These are phyloP conservation scores for Phanerotoma sp. DNA, from an alignment of 2,888 invertebrate genomes.

Conservation along the genomic window DNA sequence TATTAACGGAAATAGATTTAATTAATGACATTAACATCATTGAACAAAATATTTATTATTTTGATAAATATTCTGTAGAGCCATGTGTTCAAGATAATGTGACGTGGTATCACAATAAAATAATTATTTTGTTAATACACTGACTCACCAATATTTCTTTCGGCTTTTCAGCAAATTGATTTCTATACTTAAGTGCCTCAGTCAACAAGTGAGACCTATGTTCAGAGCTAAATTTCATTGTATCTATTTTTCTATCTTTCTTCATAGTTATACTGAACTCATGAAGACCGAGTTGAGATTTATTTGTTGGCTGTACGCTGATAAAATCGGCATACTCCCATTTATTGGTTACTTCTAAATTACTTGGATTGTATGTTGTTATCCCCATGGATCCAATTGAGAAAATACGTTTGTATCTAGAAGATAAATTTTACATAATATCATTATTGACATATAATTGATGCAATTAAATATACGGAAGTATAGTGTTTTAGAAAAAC, in stretches of 20 bases:
- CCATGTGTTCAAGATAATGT: slow-evolving; percentile 26
- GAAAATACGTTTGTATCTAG: slow-evolving; percentile 92
- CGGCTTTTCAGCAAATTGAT: slow-evolving; percentile 78
- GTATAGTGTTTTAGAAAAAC: neutral
- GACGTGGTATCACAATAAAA: too few relatives aligned
- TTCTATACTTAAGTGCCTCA: slow-evolving; percentile 81
- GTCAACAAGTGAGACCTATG: slow-evolving; percentile 90
- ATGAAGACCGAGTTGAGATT: slow-evolving; percentile 58
- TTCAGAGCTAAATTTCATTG: slow-evolving; percentile 96
- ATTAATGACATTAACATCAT: too few relatives aligned
- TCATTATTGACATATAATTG: too few relatives aligned
- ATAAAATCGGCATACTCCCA: slow-evolving; percentile 85
- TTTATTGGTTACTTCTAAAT: slow-evolving; percentile 89
- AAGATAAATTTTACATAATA: neutral
- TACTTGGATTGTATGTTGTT: slow-evolving; percentile 95
- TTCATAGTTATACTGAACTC: slow-evolving; percentile 84
- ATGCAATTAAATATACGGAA: too few relatives aligned
- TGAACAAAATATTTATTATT: too few relatives aligned
- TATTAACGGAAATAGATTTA: too few relatives aligned
- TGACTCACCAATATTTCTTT: slow-evolving; percentile 73
- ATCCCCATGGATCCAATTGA: slow-evolving; percentile 94
- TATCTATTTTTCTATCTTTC: slow-evolving; percentile 87
- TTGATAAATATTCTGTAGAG: too few relatives aligned
- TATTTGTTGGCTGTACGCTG: slow-evolving; percentile 65
- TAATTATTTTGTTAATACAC: too few relatives aligned